Evolutionary conservation across 2,888 invertebrate genomes (phyloP).

Genomic region (Drosophila phalerata): DNA sequence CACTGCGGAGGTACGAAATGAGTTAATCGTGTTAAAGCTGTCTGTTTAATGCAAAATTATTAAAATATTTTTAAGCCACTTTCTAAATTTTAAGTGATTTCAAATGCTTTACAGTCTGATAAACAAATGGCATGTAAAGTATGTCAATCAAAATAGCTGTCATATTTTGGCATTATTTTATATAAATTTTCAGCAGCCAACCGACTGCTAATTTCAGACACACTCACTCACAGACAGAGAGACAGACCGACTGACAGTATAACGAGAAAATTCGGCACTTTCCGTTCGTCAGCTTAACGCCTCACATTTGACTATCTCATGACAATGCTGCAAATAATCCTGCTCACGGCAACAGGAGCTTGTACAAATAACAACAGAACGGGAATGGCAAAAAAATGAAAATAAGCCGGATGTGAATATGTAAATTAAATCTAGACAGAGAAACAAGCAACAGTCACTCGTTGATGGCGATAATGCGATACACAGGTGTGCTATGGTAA

Average conservation of each 20-base stretch:
- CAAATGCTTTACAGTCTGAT: background rate
- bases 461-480: conserved; percentile 16
- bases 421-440: conserved; percentile 69
- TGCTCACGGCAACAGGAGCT: conserved; percentile 7
- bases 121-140: background rate
- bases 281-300: conserved; percentile 57
- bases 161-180: conserved; percentile 48
- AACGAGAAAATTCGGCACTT: conserved; percentile 45
- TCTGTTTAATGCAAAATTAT: background rate
- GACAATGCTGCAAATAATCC: conserved; percentile 43
- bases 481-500: conserved; percentile 24
- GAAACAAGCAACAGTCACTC: conserved; percentile 37
- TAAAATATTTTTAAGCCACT: background rate
- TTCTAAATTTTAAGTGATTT: background rate
- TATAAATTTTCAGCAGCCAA: conserved; percentile 36
- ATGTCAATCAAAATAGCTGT: conserved; percentile 42
- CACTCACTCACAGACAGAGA: background rate
- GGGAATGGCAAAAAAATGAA: background rate
- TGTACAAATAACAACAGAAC: conserved; percentile 11
- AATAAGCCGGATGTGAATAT: conserved; percentile 60
- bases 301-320: conserved; percentile 35
- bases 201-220: conserved; percentile 14
- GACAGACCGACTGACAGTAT: conserved; percentile 13
- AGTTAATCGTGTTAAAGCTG: background rate
- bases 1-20: background rate